These are phyloP conservation scores for Sphecodes monilicornis DNA, from an alignment of 2,888 invertebrate species.

Conservation along the genomic window DNA sequence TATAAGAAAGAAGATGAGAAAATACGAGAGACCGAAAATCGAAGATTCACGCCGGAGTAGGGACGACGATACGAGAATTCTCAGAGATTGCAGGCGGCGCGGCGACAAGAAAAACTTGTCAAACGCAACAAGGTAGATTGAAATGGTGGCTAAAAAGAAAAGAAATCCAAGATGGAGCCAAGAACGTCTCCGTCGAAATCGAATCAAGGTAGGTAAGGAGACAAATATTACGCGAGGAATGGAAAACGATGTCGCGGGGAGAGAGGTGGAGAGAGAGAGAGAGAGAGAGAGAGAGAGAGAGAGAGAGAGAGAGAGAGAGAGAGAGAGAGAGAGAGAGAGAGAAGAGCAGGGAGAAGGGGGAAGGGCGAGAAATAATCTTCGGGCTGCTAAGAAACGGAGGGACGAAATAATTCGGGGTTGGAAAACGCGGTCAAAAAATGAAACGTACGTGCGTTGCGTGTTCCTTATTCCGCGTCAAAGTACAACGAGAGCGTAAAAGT, in stretches of 20 bases:
- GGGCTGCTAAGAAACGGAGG: background rate
- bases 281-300: background rate
- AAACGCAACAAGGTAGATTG: conserved; percentile 42
- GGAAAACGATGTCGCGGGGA: conserved; percentile 22
- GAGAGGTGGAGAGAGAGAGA: background rate
- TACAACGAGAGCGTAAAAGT: background rate
- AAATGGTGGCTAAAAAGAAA: conserved; percentile 7
- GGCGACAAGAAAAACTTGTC: conserved; percentile 34
- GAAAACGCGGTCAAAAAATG: background rate
- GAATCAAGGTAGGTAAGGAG: conserved; percentile 33
- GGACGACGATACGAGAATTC: background rate
- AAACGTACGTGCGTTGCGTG: background rate
- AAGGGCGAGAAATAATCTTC: background rate
- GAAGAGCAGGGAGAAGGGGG: background rate
- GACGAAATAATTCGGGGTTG: background rate
- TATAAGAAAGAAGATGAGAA: background rate
- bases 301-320: background rate
- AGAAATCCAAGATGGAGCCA: background rate
- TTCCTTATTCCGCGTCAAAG: background rate
- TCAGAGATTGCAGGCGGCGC: background rate
- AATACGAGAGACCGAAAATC: background rate
- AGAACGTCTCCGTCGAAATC: conserved; percentile 16
- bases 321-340: background rate
- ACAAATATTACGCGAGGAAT: conserved; percentile 35
- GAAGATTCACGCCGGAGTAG: conserved; percentile 1